phyloP scores from a whole-genome alignment of 2,797 vertebrate species.

The Hipposideros larvatus region DNA sequence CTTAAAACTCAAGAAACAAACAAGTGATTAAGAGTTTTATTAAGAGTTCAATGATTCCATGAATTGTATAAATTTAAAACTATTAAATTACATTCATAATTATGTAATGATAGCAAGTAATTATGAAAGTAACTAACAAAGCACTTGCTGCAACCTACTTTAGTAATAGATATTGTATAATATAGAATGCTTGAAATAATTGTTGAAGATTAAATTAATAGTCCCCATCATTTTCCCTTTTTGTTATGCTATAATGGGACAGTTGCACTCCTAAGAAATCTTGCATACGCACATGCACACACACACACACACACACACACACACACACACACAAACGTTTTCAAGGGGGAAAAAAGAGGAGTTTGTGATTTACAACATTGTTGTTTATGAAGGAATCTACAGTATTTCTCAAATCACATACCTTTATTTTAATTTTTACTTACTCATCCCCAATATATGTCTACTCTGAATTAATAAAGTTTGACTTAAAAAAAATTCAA shows the following conservation, averaged over 20 bases:
- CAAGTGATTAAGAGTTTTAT: background rate
- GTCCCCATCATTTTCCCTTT: background rate
- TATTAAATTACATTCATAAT: background rate
- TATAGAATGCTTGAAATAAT: constrained; percentile 5
- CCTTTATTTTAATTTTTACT: background rate
- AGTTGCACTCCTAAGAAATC: constrained; percentile 10
- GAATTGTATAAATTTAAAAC: background rate
- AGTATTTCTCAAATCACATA: background rate
- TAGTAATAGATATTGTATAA: background rate
- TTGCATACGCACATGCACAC: background rate
- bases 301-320: too few relatives aligned
- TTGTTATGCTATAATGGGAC: background rate
- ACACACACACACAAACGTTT: too few relatives aligned
- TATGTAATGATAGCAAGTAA: background rate
- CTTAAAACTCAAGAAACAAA: constrained; percentile 48
- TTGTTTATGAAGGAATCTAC: constrained; percentile 27
- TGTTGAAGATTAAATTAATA: constrained; percentile 39
- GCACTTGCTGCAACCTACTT: background rate
- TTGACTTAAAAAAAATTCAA: background rate
- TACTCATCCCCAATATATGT: background rate
- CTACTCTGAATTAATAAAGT: background rate
- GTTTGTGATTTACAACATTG: constrained; percentile 15
- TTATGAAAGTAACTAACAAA: background rate
- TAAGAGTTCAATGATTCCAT: too few relatives aligned
- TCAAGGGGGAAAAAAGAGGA: background rate